phyloP scores from a whole-genome alignment of 2,113 vertebrate species.

The Dromaius novaehollandiae region DNA sequence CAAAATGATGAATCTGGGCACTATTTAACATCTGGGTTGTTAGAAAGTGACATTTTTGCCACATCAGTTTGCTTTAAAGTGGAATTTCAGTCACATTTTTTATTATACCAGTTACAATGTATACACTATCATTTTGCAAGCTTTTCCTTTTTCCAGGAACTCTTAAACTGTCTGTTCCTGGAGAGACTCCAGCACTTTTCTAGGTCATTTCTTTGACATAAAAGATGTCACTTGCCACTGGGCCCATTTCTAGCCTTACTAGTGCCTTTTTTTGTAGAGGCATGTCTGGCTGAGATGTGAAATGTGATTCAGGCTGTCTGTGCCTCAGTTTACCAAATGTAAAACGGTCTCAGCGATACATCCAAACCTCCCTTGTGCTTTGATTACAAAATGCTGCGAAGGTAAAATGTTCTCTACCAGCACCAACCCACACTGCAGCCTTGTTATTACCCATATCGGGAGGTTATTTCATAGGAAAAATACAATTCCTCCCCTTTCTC shows the following conservation, averaged over 20 bases:
- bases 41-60: accelerated
- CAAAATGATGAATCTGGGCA: accelerated
- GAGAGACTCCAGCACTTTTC: not conserved
- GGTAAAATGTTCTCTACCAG: accelerated
- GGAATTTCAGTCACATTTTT: accelerated
- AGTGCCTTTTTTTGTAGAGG: accelerated
- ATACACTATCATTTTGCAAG: accelerated
- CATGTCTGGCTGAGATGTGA: not conserved
- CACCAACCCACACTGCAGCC: not conserved
- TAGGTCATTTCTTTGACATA: not conserved
- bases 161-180: not conserved
- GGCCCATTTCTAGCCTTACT: not conserved
- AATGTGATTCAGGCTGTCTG: accelerated
- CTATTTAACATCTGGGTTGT: accelerated
- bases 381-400: accelerated
- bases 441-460: accelerated
- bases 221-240: not conserved
- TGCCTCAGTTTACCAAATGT: not conserved
- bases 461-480: not conserved
- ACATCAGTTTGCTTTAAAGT: accelerated
- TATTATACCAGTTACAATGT: not conserved
- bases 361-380: accelerated
- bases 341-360: accelerated
- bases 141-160: not conserved
- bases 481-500: accelerated